Percentiles rank a stretch among this genome's conserved stretches.
Evolutionary conservation across 2,797 vertebrate genomes (phyloP).

Genomic region (Chloroceryle inda): DNA sequence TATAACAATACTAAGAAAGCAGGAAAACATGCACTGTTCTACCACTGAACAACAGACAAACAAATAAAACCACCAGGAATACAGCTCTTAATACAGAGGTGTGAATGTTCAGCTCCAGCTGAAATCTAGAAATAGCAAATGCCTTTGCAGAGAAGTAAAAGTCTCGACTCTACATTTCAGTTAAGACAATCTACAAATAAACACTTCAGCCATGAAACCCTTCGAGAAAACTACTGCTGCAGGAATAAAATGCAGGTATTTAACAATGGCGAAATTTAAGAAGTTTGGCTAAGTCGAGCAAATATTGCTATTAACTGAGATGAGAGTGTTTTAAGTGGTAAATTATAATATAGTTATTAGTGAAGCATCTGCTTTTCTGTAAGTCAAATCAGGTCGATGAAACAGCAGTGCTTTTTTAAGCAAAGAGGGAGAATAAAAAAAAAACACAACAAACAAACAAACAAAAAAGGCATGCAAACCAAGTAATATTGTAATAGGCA

Average conservation of each 20-base stretch:
- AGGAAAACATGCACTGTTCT: background rate
- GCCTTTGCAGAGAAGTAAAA: background rate
- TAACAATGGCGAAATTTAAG: background rate
- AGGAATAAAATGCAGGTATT: background rate
- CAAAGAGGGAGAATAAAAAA: background rate
- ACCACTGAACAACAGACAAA: background rate
- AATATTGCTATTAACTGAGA: background rate
- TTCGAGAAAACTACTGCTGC: background rate
- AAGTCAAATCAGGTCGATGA: fast-evolving
- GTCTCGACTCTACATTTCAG: background rate
- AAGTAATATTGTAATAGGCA: background rate
- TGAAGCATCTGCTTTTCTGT: background rate
- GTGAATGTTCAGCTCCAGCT: background rate
- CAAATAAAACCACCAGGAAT: background rate
- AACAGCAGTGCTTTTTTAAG: background rate
- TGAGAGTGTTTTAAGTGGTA: background rate
- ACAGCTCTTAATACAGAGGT: background rate
- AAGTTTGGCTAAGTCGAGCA: background rate
- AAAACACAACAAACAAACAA: background rate
- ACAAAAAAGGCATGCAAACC: background rate
- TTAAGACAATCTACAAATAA: background rate
- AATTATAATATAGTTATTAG: background rate
- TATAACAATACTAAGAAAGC: background rate
- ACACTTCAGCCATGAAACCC: background rate
- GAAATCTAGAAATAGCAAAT: background rate